Percentiles rank a stretch among this genome's conserved stretches.
Evolutionary conservation across 2,797 vertebrate species (phyloP).

Genomic region (Menidia menidia): DNA sequence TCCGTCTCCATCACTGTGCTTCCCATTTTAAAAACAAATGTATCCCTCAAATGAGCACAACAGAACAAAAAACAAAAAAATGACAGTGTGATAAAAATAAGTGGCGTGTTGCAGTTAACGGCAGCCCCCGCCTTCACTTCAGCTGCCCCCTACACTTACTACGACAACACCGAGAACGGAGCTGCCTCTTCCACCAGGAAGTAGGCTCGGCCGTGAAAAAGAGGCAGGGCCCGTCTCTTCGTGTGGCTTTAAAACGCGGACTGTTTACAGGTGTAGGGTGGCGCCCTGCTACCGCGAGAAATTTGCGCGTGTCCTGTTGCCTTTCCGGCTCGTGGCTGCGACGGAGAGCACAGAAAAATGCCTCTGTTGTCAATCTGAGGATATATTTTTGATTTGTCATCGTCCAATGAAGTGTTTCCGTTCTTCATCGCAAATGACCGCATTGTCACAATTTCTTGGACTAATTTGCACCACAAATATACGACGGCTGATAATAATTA

Average conservation of each 20-base stretch:
- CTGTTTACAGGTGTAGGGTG: slow-evolving; percentile 61
- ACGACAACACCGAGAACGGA: slow-evolving; percentile 41
- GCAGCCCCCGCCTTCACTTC: slow-evolving; percentile 25
- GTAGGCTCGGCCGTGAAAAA: slow-evolving; percentile 49
- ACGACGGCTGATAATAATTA: not conserved
- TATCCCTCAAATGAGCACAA: not conserved
- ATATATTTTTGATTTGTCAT: no score
- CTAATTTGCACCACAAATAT: not conserved
- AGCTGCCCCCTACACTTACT: slow-evolving; percentile 28
- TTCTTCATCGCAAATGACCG: not conserved
- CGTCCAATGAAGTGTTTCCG: not conserved
- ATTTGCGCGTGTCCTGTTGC: not conserved
- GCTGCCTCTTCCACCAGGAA: slow-evolving; percentile 72
- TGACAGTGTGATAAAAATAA: slow-evolving; percentile 1
- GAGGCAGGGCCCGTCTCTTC: slow-evolving; percentile 51
- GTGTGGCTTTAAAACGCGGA: not conserved
- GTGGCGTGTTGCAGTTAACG: slow-evolving; percentile 4
- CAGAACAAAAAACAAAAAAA: not conserved
- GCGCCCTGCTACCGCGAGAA: not conserved
- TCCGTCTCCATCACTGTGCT: slow-evolving; percentile 83
- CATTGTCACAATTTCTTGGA: no score
- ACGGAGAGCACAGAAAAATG: not conserved
- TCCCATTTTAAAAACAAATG: slow-evolving; percentile 70
- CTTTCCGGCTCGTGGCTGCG: not conserved
- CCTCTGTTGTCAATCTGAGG: no score